A percentile compares a stretch with the other conserved stretches of the same genome.
Conservation (phyloP, 2,113 vertebrate species). For the Cavia porcellus region DNA sequence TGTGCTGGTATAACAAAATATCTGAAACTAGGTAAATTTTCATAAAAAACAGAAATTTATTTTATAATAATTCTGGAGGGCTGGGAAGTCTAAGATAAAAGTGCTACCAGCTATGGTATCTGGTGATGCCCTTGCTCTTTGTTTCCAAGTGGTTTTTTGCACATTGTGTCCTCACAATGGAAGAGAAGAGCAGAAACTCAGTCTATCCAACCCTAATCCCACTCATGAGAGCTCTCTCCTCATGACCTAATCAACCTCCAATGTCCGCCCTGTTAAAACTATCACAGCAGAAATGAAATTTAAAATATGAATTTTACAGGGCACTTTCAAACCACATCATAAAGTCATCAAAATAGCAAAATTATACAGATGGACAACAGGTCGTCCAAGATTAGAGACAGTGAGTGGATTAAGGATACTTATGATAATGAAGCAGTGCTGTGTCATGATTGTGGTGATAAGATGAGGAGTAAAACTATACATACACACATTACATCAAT, state of each 20-base stretch:
- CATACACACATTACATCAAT: not conserved
- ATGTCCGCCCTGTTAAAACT: not conserved
- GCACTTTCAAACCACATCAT: not conserved
- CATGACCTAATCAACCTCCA: not conserved
- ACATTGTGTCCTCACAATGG: not conserved
- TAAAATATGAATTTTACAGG: not conserved
- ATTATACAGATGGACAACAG: not conserved
- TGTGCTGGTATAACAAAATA: not conserved
- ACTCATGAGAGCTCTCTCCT: not conserved
- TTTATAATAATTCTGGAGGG: not conserved
- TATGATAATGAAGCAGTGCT: not conserved
- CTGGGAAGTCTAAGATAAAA: not conserved
- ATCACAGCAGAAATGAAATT: not conserved
- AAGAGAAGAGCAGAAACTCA: not conserved
- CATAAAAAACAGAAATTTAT: not conserved
- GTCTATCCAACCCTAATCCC: not conserved
- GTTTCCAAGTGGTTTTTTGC: not conserved
- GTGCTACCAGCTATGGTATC: not conserved
- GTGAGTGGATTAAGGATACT: not conserved
- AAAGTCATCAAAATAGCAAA: slow-evolving; percentile 16
- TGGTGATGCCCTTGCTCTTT: not conserved
- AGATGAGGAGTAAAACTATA: not conserved
- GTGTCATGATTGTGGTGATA: not conserved
- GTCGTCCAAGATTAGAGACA: not conserved
- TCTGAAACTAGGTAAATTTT: not conserved